Evolutionary conservation across 2,113 vertebrate species (phyloP), one percentile per base, ranked within the genome.

Genomic region (Neogale vison): DNA sequence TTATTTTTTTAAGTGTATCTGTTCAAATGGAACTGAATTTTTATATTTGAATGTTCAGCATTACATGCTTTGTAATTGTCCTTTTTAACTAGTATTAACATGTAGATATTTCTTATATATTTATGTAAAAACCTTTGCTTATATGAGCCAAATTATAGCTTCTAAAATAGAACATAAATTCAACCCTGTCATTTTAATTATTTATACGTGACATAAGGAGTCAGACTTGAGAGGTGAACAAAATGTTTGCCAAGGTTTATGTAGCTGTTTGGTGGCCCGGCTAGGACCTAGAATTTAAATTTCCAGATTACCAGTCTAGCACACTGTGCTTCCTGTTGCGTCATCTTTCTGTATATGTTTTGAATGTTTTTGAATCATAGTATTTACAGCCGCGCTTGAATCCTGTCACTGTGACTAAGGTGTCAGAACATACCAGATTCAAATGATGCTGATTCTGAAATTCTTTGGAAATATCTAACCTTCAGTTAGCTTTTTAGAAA

Each of bases 31-130:
- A n/a, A 90, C 65, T 83, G 91, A 55, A 36, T 72, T 86, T 87
- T 97, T 81, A 29, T 34, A 79, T 96, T 96, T 95, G 42, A 77
- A n/a, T 95, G 93, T 95, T 93, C 39, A 93, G 3, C 82, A 13
- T 81, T 24, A 87, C 45, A 57, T 98, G 34, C 55, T 94, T 80
- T 80, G 2, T 93, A 71, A 55, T 93, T 85, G 4, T 83, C 14
- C 79, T 93, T 80, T 84, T 82, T 23, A 87, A 81, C 47, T 7
- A 88, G 17, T 1, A 59, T 80, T 88, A 77, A 83, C 34, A 91
- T 39, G 42, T 17, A 67, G 23, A 50, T 17, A 23, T n/a, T n/a
- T 15, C 50, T 47, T 47, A 14, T 31, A 67, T 91, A 84, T 74
- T 95, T 85, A 31, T 18, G 14, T 76, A 85, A 90, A 97, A 52